These are phyloP conservation scores for Heterodera carotae DNA, from an alignment of 1,140 invertebrate species.

Conservation along the genomic window DNA sequence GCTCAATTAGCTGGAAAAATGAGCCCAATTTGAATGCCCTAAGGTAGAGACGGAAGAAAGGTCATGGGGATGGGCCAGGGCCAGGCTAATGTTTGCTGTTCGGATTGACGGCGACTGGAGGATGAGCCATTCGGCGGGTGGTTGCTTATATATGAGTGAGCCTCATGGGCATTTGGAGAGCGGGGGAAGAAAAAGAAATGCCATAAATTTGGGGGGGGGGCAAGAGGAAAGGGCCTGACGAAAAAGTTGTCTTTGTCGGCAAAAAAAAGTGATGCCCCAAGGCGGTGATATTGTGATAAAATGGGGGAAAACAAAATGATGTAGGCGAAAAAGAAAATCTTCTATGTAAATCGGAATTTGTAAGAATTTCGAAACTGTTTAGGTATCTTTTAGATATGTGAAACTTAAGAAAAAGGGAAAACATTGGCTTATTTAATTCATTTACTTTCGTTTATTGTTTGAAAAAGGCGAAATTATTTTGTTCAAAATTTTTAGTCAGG, in stretches of 20 bases:
- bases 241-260: too few relatives aligned
- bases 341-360: too few relatives aligned
- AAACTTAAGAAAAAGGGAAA: too few relatives aligned
- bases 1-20: conserved; percentile 13
- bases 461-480: background rate
- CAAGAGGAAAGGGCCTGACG: too few relatives aligned
- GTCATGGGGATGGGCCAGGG: background rate
- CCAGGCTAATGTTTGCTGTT: background rate
- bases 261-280: too few relatives aligned
- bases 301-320: too few relatives aligned
- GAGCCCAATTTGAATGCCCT: conserved; percentile 15
- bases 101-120: background rate
- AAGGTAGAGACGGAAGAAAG: background rate
- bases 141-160: background rate
- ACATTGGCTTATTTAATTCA: too few relatives aligned
- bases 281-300: too few relatives aligned
- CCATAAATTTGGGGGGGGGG: too few relatives aligned
- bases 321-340: too few relatives aligned
- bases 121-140: background rate
- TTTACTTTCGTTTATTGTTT: background rate
- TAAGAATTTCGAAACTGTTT: too few relatives aligned
- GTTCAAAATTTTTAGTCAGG: background rate
- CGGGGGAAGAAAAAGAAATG: background rate
- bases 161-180: conserved; percentile 2
- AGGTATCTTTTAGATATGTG: too few relatives aligned